These are phyloP conservation scores for Ceratoteleas bidentatus DNA, from an alignment of 1,140 invertebrate species.

Conservation along the genomic window DNA sequence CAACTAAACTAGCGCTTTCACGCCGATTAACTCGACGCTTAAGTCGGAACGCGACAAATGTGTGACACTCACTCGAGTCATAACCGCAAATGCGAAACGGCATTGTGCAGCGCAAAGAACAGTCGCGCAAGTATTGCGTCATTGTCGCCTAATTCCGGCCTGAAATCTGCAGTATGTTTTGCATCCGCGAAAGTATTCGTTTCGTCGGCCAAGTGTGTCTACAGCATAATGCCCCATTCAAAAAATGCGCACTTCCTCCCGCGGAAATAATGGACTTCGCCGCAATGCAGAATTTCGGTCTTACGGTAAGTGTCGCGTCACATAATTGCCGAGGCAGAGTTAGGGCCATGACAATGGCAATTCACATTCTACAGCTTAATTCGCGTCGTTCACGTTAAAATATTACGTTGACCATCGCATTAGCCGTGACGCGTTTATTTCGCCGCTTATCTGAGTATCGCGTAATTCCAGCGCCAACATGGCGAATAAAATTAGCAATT, in stretches of 20 bases:
- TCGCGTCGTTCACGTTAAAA: slow-evolving; percentile 49
- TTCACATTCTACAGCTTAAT: slow-evolving; percentile 65
- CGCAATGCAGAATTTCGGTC: slow-evolving; percentile 74
- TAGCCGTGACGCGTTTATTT: slow-evolving; percentile 38
- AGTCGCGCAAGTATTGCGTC: slow-evolving; percentile 42
- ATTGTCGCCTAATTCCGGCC: slow-evolving; percentile 43
- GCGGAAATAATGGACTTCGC: slow-evolving; percentile 73
- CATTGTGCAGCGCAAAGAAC: slow-evolving; percentile 30
- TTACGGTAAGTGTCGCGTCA: slow-evolving; percentile 75
- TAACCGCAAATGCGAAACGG: slow-evolving; percentile 12
- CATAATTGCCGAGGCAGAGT: slow-evolving; percentile 71
- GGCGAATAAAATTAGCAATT: slow-evolving; percentile 36
- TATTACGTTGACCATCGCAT: slow-evolving; percentile 51
- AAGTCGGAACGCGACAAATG: not conserved
- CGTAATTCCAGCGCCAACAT: slow-evolving; percentile 20
- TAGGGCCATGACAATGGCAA: slow-evolving; percentile 74
- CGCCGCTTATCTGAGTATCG: slow-evolving; percentile 25
- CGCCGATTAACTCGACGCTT: too few relatives aligned
- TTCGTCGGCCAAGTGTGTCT: slow-evolving; percentile 45
- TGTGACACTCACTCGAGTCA: slow-evolving; percentile 5
- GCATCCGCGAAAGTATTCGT: slow-evolving; percentile 35
- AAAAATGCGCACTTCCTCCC: slow-evolving; percentile 51
- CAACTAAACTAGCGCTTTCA: too few relatives aligned
- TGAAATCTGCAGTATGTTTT: slow-evolving; percentile 37
- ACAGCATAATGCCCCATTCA: slow-evolving; percentile 54